Evolutionary conservation across 2,113 vertebrate genomes (phyloP), one percentile per base, ranked within the genome.

Genomic region (Anhinga anhinga): DNA sequence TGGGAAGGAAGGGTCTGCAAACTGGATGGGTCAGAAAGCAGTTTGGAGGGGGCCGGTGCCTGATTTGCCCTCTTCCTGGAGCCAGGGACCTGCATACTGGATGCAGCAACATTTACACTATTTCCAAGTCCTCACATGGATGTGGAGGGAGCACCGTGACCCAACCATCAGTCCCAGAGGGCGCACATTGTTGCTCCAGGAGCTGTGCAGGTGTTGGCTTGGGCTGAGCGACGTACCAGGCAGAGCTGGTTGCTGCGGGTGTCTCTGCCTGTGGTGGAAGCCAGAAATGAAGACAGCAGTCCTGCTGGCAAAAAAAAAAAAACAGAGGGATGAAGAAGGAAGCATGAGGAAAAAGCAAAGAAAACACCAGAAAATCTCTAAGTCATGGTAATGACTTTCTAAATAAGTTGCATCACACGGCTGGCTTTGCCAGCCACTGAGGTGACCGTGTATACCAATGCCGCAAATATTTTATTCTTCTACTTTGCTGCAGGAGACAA

Each of bases 391-490:
- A 5, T 29, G 40, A 26, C 20, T 74, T 67, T 59, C 52, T 69
- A 38, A 67, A 22, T n/a, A 65, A 63, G 19, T 56, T 86, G 38
- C 15, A 13, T 40, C 40, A 15, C 34, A 15, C 1, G 2, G 4
- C 52, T 84, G 88, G 17, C 44, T 80, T 67, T 72, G 55, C 76
- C 38, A 22, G 55, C 61, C 44, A 23, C 26, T 20, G 42, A 69
- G 36, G 25, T 78, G 52, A 34, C 27, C 0, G 0, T 2, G 5
- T 42, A 23, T 70, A 71, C 30, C 61, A 38, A 49, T 1, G 1
- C 44, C 13, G 14, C 62, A 77, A 38, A 49, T 38, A 22, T 15
- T 30, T 79, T 34, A 62, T 88, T 82, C 27, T 59, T 42, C 80
- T 47, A 6, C 70, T 82, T 88, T 87, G 44, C 62, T 95, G 52